These are phyloP conservation scores for Oriolus oriolus DNA, from an alignment of 2,113 vertebrate genomes.

Conservation along the genomic window DNA sequence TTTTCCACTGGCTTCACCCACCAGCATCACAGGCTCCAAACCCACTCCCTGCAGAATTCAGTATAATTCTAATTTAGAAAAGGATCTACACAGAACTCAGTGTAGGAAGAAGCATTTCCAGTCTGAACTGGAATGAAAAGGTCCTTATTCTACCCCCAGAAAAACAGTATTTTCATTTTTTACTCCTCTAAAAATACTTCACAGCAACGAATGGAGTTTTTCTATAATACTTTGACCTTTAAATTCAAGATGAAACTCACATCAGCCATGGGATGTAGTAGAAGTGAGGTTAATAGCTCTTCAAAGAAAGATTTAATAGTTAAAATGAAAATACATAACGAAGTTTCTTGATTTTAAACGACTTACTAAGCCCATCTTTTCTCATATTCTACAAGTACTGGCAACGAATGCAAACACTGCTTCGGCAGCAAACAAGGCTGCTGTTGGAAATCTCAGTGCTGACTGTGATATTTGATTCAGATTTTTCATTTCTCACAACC, in stretches of 20 bases:
- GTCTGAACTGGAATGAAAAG: neutral
- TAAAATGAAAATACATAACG: neutral
- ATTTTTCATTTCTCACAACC: neutral
- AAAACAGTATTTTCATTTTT: neutral
- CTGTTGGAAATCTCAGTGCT: neutral
- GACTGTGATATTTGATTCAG: neutral
- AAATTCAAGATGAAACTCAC: neutral
- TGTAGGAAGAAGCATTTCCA: neutral
- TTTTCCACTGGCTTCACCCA: neutral
- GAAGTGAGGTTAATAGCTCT: neutral
- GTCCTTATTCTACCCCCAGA: neutral
- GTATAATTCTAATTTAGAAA: neutral
- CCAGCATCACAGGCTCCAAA: neutral
- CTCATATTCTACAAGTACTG: neutral
- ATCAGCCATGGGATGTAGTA: neutral
- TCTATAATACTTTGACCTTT: neutral
- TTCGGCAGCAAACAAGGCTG: neutral
- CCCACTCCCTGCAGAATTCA: neutral
- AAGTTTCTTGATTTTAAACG: neutral
- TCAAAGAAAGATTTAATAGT: neutral
- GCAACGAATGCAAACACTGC: neutral
- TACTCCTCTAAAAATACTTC: neutral
- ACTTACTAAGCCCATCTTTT: neutral
- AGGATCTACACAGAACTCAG: neutral
- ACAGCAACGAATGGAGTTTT: neutral